These are phyloP conservation scores for Kryptolebias ocellatus DNA, from an alignment of 2,797 vertebrate genomes.

Conservation along the genomic window DNA sequence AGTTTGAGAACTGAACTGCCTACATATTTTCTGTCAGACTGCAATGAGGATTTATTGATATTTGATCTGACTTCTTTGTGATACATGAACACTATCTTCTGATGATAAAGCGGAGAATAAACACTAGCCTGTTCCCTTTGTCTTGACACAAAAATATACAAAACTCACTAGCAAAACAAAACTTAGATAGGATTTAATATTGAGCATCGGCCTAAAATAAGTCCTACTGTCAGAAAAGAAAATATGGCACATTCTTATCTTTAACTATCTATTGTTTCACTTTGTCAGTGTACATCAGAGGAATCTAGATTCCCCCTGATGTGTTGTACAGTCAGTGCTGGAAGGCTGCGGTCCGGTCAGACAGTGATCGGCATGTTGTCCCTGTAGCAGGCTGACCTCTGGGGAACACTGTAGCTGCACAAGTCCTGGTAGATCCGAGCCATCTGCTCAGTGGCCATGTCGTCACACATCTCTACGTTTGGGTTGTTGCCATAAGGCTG, in stretches of 20 bases:
- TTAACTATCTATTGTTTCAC: background rate
- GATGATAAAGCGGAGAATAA: conserved; percentile 12
- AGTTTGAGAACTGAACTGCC: conserved; percentile 44
- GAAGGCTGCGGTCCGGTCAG: conserved; percentile 55
- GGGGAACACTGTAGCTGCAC: conserved; percentile 82
- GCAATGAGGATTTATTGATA: conserved; percentile 3
- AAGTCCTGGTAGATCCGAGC: conserved; percentile 93
- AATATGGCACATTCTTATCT: background rate
- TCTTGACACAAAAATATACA: conserved; percentile 15
- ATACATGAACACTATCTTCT: conserved; percentile 10
- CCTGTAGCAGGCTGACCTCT: conserved; percentile 79
- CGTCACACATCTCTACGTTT: conserved; percentile 81
- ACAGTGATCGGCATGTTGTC: conserved; percentile 87
- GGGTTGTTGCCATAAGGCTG: conserved; percentile 75
- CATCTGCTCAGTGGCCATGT: conserved; percentile 85
- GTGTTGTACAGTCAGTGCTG: conserved; percentile 14
- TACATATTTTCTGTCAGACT: conserved; percentile 6
- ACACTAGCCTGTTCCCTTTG: background rate
- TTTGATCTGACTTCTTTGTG: background rate
- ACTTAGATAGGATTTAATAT: background rate
- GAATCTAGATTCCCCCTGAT: conserved; percentile 19
- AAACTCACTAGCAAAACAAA: conserved; percentile 5
- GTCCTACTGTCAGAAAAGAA: conserved; percentile 13
- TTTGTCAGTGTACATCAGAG: conserved; percentile 5
- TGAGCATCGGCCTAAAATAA: conserved; percentile 13